These are phyloP conservation scores for Sylvicola cinctus DNA, from an alignment of 2,888 invertebrate species.

Conservation along the genomic window DNA sequence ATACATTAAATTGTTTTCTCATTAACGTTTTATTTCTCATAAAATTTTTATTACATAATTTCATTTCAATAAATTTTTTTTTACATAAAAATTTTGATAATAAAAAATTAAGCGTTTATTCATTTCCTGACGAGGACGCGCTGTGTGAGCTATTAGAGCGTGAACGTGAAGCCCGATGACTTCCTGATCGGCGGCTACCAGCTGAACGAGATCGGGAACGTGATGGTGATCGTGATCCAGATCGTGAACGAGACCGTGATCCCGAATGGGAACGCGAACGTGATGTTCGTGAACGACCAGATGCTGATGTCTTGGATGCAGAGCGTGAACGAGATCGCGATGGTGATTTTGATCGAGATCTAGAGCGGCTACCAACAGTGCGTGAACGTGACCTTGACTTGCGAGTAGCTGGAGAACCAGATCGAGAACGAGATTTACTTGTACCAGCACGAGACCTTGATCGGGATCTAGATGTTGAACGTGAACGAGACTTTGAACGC, in stretches of 20 bases:
- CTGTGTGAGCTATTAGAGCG: too few relatives aligned
- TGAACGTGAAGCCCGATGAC: constrained; percentile 9
- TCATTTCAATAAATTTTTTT: too few relatives aligned
- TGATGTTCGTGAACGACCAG: constrained; percentile 13
- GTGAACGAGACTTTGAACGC: constrained; percentile 12
- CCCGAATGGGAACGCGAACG: constrained; percentile 12
- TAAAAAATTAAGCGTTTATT: too few relatives aligned
- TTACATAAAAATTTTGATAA: too few relatives aligned
- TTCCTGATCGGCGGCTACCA: constrained; percentile 11
- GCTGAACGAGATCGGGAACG: constrained; percentile 17
- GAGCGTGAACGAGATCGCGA: constrained; percentile 10
- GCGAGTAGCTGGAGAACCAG: too few relatives aligned
- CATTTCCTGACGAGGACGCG: too few relatives aligned
- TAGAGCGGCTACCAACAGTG: constrained; percentile 10
- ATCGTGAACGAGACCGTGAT: constrained; percentile 17
- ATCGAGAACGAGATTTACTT: constrained; percentile 15
- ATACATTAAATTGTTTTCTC: too few relatives aligned
- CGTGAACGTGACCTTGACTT: constrained; percentile 5
- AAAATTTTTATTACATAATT: too few relatives aligned
- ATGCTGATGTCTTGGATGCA: constrained; percentile 16
- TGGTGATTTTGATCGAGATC: constrained; percentile 13
- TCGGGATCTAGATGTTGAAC: constrained; percentile 14
- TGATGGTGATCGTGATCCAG: constrained; percentile 12
- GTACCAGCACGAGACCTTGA: constrained; percentile 14
- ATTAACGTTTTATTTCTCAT: too few relatives aligned